Base-by-base conservation (phyloP, 2,113 vertebrate species). In the Cettia cetti region DNA sequence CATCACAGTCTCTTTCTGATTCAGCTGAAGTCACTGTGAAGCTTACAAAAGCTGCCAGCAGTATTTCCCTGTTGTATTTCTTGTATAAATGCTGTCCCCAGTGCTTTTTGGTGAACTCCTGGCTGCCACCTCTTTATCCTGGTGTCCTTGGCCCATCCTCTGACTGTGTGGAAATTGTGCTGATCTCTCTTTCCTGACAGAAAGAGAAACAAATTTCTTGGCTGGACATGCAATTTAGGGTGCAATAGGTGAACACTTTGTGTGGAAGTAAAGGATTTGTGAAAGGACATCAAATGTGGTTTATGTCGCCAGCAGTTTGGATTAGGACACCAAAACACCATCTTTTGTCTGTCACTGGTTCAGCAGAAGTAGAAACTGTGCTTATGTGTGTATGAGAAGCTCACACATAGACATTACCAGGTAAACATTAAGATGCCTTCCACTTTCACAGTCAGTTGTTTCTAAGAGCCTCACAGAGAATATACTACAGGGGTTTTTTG, bases 161-260 rank as follows among this genome's bases (percentile, higher is more conserved):
- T n/a, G 18, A 28, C 21, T 7, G 2, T 3, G 0, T 23, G 17
- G 17, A 26, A 42, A 5, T 33, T 78, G 42, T 79, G 37, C 33
- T 78, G 39, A 33, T 10, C 28, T 78, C 24, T 11, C 6, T 3
- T 40, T 17, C 40, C 39, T 50, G 23, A 31, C 47, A 30, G 54
- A 37, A 78, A 82, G 30, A 49, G 50, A 85, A 91, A 17, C 24
- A 14, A 57, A 82, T 15, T 59, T 5, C 0, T 68, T 76, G 13
- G 16, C 15, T 76, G 30, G 22, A 60, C 16, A 6, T 23, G 11
- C 35, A 61, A 27, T 56, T 83, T 64, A 59, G 44, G 61, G 20
- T 7, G 15, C 2, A 1, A 40, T 4, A 40, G 54, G 9, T 77
- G 53, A 69, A 35, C 2, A 2, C 2, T 12, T 45, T 53, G 19